Evolutionary conservation across 2,888 invertebrate genomes (phyloP), one percentile per base, ranked within the genome.

Genomic region (Lepidochrysops patricia): DNA sequence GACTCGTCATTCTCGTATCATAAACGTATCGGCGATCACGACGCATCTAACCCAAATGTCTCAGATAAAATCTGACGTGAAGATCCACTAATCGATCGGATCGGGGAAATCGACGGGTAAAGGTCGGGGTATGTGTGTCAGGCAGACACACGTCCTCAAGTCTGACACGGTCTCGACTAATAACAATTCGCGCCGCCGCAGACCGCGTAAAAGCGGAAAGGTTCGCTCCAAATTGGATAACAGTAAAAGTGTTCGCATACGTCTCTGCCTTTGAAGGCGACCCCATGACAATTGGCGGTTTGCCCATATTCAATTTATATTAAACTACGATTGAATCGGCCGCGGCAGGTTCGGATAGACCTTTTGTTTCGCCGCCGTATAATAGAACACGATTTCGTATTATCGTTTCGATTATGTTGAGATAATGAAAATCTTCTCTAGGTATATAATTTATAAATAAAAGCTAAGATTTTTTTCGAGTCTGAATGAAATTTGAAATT

Each of bases 161-260:
- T 74, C 76, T 79, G 81, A 76, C 75, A 79, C 77, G 80, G 73
- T 79, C 73, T 76, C 75, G 75, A 73, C 70, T 76, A 77, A 79
- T 82, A 80, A 84, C 84, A 76, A 75, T 78, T 76, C 70, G 72
- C 74, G 69, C 70, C 76, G 76, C 84, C 85, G 79, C 87, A 87
- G 82, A 84, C 84, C 81, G 80, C 85, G 82, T 84, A 87, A 87
- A 85, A 85, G 85, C 82, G 84, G 86, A 87, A 86, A 86, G 75
- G 76, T 76, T 79, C 80, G 85, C 79, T 84, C 85, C 74, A 86
- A 88, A 87, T 88, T 86, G 86, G 82, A 85, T 87, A 88, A 86
- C 86, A 88, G 87, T 87, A 87, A 86, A 84, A 86, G 83, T 84
- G 85, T 82, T 87, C 86, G 83, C 85, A 86, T 83, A 85, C 81